A percentile compares a stretch with the other conserved stretches of the same genome.
Conservation (phyloP, 1,140 invertebrate genomes). For the Luehdorfia chinensis region DNA sequence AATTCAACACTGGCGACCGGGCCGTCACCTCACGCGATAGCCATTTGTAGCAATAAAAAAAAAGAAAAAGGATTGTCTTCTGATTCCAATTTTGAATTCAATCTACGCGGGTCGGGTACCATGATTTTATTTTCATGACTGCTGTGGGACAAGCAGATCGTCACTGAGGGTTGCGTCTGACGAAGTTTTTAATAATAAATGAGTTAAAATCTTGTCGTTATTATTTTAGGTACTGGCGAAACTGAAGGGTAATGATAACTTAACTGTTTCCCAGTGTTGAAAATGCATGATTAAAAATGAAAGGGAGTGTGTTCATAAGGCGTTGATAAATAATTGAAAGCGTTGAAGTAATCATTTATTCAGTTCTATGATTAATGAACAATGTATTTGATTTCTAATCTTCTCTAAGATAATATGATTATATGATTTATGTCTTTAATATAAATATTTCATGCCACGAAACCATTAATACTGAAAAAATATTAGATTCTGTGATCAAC, state of each 20-base stretch:
- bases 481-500: too few relatives aligned
- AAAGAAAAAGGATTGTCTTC: slow-evolving; percentile 70
- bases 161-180: slow-evolving; percentile 37
- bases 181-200: slow-evolving; percentile 64
- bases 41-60: slow-evolving; percentile 64
- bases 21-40: slow-evolving; percentile 40
- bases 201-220: slow-evolving; percentile 42
- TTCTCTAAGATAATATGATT: too few relatives aligned
- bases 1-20: slow-evolving; percentile 54
- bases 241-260: slow-evolving; percentile 9
- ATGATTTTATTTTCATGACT: slow-evolving; percentile 74
- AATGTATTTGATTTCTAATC: too few relatives aligned
- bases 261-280: slow-evolving; percentile 2
- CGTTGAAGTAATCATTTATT: too few relatives aligned
- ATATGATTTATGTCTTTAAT: too few relatives aligned
- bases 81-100: slow-evolving; percentile 75
- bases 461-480: too few relatives aligned
- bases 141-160: slow-evolving; percentile 38
- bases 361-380: too few relatives aligned
- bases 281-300: slow-evolving; percentile 15
- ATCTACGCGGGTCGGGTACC: slow-evolving; percentile 62
- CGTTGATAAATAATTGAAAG: neutral
- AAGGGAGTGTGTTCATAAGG: neutral
- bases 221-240: slow-evolving; percentile 19
- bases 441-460: too few relatives aligned